These are phyloP conservation scores for Diplogasteroides magnus DNA, from an alignment of 1,140 invertebrate genomes.

Conservation along the genomic window DNA sequence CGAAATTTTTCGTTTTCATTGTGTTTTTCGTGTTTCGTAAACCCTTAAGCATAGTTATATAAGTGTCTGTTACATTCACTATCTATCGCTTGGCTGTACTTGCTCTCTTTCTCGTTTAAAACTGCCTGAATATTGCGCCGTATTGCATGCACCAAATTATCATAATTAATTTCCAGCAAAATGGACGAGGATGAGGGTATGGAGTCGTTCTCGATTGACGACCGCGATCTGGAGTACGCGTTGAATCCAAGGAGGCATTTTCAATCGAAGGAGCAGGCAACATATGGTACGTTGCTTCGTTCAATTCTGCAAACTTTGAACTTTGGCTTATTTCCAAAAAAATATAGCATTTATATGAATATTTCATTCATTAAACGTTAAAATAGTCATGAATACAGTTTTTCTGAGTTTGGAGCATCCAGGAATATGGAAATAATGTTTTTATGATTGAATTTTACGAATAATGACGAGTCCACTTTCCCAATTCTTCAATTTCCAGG, in stretches of 20 bases:
- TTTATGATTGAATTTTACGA: too few species aligned
- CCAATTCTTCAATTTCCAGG: neutral
- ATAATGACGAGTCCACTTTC: slow-evolving; percentile 21
- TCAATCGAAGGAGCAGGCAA: slow-evolving; percentile 36
- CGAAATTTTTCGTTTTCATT: neutral
- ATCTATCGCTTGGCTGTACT: neutral
- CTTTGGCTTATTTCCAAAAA: neutral
- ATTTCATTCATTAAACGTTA: too few species aligned
- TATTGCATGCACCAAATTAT: too few species aligned
- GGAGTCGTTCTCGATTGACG: slow-evolving; percentile 59
- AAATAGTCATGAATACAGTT: too few species aligned
- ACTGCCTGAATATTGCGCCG: neutral
- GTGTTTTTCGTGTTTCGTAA: too few species aligned
- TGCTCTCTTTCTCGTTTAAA: neutral
- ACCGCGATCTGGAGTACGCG: slow-evolving; percentile 56
- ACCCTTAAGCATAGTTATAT: too few species aligned
- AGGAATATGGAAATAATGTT: too few species aligned
- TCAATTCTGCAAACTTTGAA: too few species aligned
- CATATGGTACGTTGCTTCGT: slow-evolving; percentile 41
- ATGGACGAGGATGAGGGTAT: slow-evolving; percentile 37
- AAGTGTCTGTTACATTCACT: neutral
- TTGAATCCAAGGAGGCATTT: slow-evolving; percentile 44
- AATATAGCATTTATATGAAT: too few species aligned
- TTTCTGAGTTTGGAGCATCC: too few species aligned
- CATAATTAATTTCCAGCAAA: neutral